These are phyloP conservation scores for Acronicta aceris DNA, from an alignment of 2,888 invertebrate species.

Conservation along the genomic window DNA sequence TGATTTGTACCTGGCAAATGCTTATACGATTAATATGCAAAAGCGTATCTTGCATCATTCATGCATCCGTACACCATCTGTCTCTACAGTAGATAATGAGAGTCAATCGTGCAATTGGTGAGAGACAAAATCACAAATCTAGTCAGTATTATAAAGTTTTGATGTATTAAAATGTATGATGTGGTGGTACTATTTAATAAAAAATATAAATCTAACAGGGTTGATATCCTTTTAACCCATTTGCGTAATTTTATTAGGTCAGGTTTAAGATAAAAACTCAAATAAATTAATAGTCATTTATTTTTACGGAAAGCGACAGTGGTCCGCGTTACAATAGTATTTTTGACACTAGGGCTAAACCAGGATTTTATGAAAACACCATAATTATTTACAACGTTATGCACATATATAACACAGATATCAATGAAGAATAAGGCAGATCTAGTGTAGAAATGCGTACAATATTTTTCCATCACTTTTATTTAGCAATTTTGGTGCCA, in stretches of 20 bases:
- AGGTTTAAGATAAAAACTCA: conserved; percentile 26
- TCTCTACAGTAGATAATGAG: no score
- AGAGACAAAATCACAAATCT: no score
- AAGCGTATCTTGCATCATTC: no score
- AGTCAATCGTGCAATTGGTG: no score
- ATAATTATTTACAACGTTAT: conserved; percentile 41
- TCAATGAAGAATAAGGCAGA: conserved; percentile 39
- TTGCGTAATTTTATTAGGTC: neutral
- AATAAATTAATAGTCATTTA: conserved; percentile 55
- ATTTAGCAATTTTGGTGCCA: conserved; percentile 30
- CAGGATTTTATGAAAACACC: conserved; percentile 40
- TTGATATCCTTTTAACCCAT: no score
- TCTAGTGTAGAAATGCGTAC: conserved; percentile 37
- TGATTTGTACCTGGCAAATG: no score
- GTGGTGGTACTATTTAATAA: no score
- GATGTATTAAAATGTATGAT: no score
- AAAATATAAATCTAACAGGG: no score
- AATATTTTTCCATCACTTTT: conserved; percentile 23
- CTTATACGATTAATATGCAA: no score
- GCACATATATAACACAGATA: conserved; percentile 42
- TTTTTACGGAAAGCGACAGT: conserved; percentile 75
- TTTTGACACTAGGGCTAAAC: conserved; percentile 50
- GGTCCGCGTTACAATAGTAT: conserved; percentile 73
- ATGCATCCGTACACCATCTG: no score
- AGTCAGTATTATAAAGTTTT: no score